phyloP scores from a whole-genome alignment of 2,797 vertebrate genomes.

The Myripristis murdjan region DNA sequence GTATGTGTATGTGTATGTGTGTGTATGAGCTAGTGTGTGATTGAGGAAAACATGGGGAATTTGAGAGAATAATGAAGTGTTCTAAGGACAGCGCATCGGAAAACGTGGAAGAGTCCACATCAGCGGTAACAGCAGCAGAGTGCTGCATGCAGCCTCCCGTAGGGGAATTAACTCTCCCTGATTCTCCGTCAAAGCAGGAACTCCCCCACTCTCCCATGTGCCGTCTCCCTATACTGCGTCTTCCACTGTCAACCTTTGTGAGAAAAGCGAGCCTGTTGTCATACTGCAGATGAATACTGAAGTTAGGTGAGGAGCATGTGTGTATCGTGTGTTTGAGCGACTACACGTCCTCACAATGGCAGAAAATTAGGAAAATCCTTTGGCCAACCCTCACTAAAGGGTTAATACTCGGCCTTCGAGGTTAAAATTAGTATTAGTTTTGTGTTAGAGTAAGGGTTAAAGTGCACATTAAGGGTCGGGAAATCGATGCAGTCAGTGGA shows the following conservation, averaged over 20 bases:
- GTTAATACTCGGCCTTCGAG: too few relatives aligned
- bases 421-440: too few relatives aligned
- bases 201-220: conserved; percentile 31
- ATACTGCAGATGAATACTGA: conserved; percentile 4
- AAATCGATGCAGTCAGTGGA: neutral
- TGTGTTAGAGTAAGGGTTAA: too few relatives aligned
- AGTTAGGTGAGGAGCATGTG: neutral
- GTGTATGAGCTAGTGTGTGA: neutral
- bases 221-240: conserved; percentile 31
- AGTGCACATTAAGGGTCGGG: neutral
- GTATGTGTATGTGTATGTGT: neutral
- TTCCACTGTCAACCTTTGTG: conserved; percentile 28
- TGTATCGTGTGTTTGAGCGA: neutral
- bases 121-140: conserved; percentile 35
- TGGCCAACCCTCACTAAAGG: too few relatives aligned
- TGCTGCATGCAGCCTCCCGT: conserved; percentile 47
- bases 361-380: neutral
- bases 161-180: conserved; percentile 54
- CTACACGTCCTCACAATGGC: neutral
- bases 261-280: conserved; percentile 32
- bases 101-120: conserved; percentile 37
- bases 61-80: conserved; percentile 29
- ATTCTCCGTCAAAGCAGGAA: conserved; percentile 55
- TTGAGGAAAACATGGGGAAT: neutral
- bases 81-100: conserved; percentile 44